A percentile compares a stretch with the other conserved stretches of the same genome.
These are phyloP conservation scores for Nephrotoma flavescens DNA, from an alignment of 2,888 invertebrate species.

Conservation along the genomic window DNA sequence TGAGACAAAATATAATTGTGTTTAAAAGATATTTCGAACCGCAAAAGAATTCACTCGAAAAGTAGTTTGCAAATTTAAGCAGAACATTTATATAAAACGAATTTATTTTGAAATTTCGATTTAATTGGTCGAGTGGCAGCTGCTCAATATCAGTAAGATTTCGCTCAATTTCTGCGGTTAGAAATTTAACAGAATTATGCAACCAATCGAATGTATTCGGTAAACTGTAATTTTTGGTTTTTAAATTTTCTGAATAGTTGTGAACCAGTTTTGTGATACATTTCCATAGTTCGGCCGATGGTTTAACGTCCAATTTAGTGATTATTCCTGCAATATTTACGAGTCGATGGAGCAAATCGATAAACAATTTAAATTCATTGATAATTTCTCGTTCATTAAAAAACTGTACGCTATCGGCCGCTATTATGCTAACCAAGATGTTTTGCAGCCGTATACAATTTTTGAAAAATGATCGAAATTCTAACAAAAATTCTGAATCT, in stretches of 20 bases:
- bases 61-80: constrained; percentile 5
- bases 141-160: constrained; percentile 6
- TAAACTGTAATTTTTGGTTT: constrained; percentile 3
- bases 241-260: not conserved
- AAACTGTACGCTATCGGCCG: not conserved
- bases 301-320: constrained; percentile 9
- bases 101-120: constrained; percentile 8
- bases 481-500: not conserved
- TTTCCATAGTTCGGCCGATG: constrained; percentile 11
- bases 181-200: constrained; percentile 6
- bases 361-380: not conserved
- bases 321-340: constrained; percentile 6
- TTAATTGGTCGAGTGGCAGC: not conserved
- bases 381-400: not conserved
- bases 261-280: constrained; percentile 7
- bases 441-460: not conserved
- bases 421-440: not conserved
- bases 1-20: not conserved
- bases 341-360: not conserved
- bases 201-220: constrained; percentile 6
- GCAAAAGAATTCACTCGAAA: constrained; percentile 5
- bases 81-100: constrained; percentile 8
- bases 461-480: not conserved
- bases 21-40: constrained; percentile 2
- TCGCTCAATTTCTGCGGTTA: constrained; percentile 7